Evolutionary conservation across 1,140 invertebrate genomes (phyloP), one percentile per base, ranked within the genome.

Genomic region (Dufourea novaeangliae): DNA sequence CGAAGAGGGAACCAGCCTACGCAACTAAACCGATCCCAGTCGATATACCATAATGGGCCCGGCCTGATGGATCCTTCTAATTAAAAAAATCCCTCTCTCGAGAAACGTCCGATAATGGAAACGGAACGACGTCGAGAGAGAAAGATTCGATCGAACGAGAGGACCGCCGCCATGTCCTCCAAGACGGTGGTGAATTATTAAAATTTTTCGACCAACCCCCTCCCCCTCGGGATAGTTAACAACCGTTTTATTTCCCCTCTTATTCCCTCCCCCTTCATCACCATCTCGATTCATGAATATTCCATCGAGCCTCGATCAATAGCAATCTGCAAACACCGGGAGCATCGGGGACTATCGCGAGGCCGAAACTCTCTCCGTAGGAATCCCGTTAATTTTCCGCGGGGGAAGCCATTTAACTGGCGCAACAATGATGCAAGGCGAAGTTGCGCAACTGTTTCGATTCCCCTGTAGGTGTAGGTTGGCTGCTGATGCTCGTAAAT

Each of bases 31-130:
- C 29, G 62, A 73, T 6, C 20, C 29, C 52, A 37, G 34, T 59
- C 69, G 37, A 72, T 72, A n/a, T n/a, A n/a, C n/a, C n/a, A 71
- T 69, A 61, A 64, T 39, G 27, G 7, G 46, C 46, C n/a, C 56
- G 6, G n/a, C 17, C 39, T 17, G 41, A 68, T 69, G 34, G 32
- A 59, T 73, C 56, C 25, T 59, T 39, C 41, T 74, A 72, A 79
- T 79, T 74, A 79, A 79, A 78, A 74, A 61, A 52, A 12, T 69
- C 54, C 32, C 10, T 1, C 4, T n/a, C 32, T 57, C 34, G n/a
- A n/a, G 22, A 5, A 39, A 54, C 14, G 32, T 44, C 41, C 27
- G 46, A n/a, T n/a, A n/a, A n/a, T n/a, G n/a, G n/a, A n/a, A n/a
- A n/a, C n/a, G n/a, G n/a, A n/a, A n/a, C n/a, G n/a, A n/a, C n/a